Evolutionary conservation across 2,113 vertebrate genomes (phyloP), one percentile per base, ranked within the genome.

Genomic region (Tetrax tetrax): DNA sequence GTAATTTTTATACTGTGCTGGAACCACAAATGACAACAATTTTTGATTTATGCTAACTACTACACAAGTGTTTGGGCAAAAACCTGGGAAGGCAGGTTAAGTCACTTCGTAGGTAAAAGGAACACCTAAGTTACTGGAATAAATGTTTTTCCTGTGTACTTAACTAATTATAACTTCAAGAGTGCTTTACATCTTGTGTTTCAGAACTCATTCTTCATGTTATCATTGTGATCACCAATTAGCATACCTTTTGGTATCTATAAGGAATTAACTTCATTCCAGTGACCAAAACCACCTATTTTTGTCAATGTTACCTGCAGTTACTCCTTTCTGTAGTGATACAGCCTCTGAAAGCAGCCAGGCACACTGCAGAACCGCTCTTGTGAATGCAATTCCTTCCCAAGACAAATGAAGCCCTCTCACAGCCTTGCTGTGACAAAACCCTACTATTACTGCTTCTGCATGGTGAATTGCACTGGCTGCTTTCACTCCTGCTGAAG

Each of bases 301-400:
- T 75, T 43, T 63, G 43, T 43, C 28, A 28, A 0, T 28, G 43
- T 19, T 68, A 28, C 48, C 19, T 27, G 33, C 31, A 71, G 47
- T 53, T 57, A 9, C 16, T 14, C 51, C 18, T 5, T 77, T 47
- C 25, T 43, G 3, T 9, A 61, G 50, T 0, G 8, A 37, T 8
- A 10, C 0, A 0, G 22, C 4, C 17, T 31, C 29, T 23, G 41
- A 17, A 29, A 53, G 45, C 5, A 2, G 25, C 33, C 79, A 37
- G 18, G 33, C 28, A 51, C 31, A 4, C 16, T 37, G 48, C 45
- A 68, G 37, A 56, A 1, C 22, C 19, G 7, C 56, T 71, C 48
- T 78, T 9, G 35, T 6, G 29, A 60, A 14, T 0, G 2, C 3
- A 60, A 87, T n/a, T 89, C 53, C 74, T 68, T 45, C 57, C 20